These are phyloP conservation scores for Mythimna vitellina DNA, from an alignment of 2,888 invertebrate genomes.

Conservation along the genomic window DNA sequence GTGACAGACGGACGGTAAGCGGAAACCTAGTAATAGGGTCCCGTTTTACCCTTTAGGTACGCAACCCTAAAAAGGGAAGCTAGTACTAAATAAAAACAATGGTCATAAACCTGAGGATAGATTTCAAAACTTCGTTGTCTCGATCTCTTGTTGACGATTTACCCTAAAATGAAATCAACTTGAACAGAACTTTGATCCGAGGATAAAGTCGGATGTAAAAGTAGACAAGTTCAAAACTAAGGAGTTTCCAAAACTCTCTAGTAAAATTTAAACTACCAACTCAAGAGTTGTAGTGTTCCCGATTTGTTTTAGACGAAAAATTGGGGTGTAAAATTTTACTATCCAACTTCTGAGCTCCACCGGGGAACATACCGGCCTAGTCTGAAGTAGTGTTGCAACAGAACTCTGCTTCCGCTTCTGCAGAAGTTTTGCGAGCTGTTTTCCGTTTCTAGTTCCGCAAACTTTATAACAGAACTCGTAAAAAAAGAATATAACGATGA, in stretches of 20 bases:
- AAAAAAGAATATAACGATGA: too few species aligned
- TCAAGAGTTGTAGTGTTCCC: conserved; percentile 35
- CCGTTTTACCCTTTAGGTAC: too few species aligned
- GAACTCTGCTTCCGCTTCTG: too few species aligned
- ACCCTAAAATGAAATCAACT: conserved; percentile 30
- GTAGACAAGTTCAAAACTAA: conserved; percentile 22
- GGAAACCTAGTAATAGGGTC: too few species aligned
- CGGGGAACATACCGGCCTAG: conserved; percentile 9
- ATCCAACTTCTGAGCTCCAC: conserved; percentile 29
- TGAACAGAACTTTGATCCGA: conserved; percentile 33
- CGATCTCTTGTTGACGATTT: conserved; percentile 32
- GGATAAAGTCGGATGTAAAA: conserved; percentile 27
- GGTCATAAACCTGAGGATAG: not conserved
- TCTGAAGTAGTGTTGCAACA: too few species aligned
- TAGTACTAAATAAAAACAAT: not conserved
- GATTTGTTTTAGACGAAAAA: conserved; percentile 52
- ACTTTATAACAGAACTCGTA: too few species aligned
- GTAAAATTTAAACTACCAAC: conserved; percentile 42
- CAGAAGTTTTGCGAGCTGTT: too few species aligned
- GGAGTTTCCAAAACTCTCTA: conserved; percentile 33
- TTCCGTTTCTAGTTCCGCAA: too few species aligned
- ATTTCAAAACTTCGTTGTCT: not conserved
- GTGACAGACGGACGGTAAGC: too few species aligned
- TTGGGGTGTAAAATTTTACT: conserved; percentile 49
- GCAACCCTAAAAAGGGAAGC: not conserved